These are phyloP conservation scores for Ursus arctos DNA, from an alignment of 2,113 vertebrate species.

Conservation along the genomic window DNA sequence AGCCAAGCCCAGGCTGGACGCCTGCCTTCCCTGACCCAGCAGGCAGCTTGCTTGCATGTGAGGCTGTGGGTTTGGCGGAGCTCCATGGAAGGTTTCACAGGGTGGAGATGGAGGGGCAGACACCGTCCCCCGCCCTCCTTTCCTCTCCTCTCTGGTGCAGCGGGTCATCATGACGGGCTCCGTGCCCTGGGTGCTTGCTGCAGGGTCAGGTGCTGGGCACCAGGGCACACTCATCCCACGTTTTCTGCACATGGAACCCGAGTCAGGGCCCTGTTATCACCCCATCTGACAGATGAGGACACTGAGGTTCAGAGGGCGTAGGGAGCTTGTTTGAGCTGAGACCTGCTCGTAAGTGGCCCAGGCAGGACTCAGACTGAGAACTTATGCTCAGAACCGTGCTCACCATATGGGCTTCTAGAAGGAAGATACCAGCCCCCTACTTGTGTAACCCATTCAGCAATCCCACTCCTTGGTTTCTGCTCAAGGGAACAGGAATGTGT, in stretches of 20 bases:
- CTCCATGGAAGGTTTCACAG: rapidly evolving
- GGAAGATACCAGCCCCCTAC: too few relatives aligned
- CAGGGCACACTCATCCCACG: rapidly evolving
- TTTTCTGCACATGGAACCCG: rapidly evolving
- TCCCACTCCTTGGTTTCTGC: not conserved
- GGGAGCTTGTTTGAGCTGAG: not conserved
- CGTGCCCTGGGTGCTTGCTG: not conserved
- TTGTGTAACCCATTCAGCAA: not conserved
- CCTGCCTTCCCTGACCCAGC: rapidly evolving
- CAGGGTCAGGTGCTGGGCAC: not conserved
- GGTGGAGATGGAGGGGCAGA: too few relatives aligned
- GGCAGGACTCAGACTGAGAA: not conserved
- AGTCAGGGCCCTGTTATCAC: too few relatives aligned
- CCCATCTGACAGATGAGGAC: not conserved
- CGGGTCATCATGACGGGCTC: rapidly evolving
- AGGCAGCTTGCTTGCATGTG: rapidly evolving
- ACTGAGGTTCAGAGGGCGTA: rapidly evolving
- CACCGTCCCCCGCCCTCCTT: not conserved
- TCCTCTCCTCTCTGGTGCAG: not conserved
- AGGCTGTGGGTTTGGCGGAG: not conserved
- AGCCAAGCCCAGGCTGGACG: rapidly evolving
- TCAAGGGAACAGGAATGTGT: not conserved
- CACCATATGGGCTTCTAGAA: rapidly evolving
- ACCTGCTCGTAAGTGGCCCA: rapidly evolving
- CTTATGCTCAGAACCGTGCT: not conserved